Evolutionary conservation across 1,140 invertebrate species (phyloP).

Genomic region (Gerris buenoi): DNA sequence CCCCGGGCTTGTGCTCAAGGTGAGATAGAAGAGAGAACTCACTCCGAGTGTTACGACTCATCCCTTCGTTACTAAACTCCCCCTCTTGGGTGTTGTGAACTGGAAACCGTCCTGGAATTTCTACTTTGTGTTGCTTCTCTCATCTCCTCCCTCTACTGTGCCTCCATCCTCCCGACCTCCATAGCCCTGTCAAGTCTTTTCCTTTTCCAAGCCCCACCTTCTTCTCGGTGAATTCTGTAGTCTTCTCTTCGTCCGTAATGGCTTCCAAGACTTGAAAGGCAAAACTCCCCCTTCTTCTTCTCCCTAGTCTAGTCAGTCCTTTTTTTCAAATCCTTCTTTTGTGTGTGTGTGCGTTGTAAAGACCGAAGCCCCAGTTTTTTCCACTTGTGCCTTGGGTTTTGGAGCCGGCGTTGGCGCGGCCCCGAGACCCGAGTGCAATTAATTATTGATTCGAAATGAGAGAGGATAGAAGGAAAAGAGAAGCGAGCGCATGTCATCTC

Average conservation of each 20-base stretch:
- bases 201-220: neutral
- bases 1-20: neutral
- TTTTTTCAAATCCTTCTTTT: neutral
- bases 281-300: neutral
- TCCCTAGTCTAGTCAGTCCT: neutral
- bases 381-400: neutral
- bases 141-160: too few relatives aligned
- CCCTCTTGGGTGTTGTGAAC: neutral
- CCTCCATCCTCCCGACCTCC: neutral
- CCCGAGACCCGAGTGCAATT: neutral
- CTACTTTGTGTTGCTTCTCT: neutral
- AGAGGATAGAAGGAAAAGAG: neutral
- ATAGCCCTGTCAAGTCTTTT: neutral
- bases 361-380: neutral
- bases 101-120: neutral
- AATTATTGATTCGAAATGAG: neutral
- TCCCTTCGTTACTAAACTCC: neutral
- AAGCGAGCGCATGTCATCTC: neutral
- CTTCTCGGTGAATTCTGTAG: neutral
- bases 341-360: neutral
- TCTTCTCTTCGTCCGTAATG: neutral
- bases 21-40: too few relatives aligned
- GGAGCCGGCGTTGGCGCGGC: neutral
- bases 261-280: neutral
- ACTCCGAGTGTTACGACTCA: too few relatives aligned